Evolutionary conservation across 2,888 invertebrate genomes (phyloP).

Genomic region (Marronus borbonicus): DNA sequence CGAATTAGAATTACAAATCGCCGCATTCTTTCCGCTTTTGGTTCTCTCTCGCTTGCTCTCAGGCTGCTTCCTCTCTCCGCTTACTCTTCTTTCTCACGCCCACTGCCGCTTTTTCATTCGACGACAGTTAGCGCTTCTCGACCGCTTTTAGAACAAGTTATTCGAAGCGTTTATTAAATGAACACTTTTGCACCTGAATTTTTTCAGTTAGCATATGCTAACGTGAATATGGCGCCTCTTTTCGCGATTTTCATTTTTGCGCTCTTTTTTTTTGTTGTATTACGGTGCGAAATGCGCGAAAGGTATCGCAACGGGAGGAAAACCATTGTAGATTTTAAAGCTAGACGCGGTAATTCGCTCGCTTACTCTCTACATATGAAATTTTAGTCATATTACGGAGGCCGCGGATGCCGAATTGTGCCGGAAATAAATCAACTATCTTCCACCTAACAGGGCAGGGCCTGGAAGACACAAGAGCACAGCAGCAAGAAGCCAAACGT

Average conservation of each 20-base stretch:
- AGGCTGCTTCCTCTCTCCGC: background rate
- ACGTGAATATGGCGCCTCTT: slow-evolving; percentile 18
- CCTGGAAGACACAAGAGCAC: background rate
- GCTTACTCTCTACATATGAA: slow-evolving; percentile 1
- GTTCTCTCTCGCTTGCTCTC: slow-evolving; percentile 4
- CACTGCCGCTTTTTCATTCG: slow-evolving; percentile 18
- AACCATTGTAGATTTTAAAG: slow-evolving; percentile 1
- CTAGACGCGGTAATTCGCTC: slow-evolving; percentile 1
- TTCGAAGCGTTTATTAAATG: slow-evolving; percentile 49
- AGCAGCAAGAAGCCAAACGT: no score
- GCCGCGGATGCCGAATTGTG: background rate
- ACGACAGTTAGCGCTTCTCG: slow-evolving; percentile 40
- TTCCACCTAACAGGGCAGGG: background rate
- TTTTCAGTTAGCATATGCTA: slow-evolving; percentile 31
- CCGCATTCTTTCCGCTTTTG: slow-evolving; percentile 34
- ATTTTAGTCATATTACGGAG: background rate
- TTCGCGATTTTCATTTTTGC: slow-evolving; percentile 12
- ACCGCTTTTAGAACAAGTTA: slow-evolving; percentile 46
- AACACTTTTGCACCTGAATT: slow-evolving; percentile 49
- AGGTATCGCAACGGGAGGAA: background rate
- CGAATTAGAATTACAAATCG: slow-evolving; percentile 43
- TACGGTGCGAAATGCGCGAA: background rate
- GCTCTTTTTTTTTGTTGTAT: slow-evolving; percentile 7
- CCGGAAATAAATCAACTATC: slow-evolving; percentile 3
- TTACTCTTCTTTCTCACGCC: background rate